Base-by-base conservation (phyloP, 2,113 vertebrate genomes). In the Talpa occidentalis region DNA sequence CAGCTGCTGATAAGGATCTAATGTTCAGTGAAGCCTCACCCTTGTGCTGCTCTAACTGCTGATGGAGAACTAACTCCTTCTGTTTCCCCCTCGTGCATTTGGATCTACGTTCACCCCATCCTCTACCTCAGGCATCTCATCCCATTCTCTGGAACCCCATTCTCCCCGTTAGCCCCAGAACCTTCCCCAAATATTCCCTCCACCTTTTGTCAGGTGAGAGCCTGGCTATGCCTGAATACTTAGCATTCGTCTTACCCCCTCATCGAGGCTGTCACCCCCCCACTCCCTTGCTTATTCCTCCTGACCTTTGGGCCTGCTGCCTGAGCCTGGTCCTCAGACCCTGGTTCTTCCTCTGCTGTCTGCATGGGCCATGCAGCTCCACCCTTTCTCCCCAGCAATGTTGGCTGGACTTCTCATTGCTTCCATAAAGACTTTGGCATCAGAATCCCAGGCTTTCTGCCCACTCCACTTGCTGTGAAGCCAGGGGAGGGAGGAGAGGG, bases 401-500 rank as follows among this genome's bases (percentile, higher is more conserved):
- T 80, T 93, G 78, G 67, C 92, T 96, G 83, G 52, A 60, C 85
- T 92, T 72, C 77, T 28, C 26, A 28, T 64, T 78, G 44, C 94
- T 94, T 91, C 91, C 59, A 91, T 79, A 49, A 78, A 88, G 83
- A 94, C 70, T 60, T 89, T 95, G 94, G 93, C 95, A 80, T 60
- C 64, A 56, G 76, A 81, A 78, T 6, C 35, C 42, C 64, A 88
- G 91, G 95, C 93, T 90, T 88, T 72, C 82, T 95, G 93, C 96
- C 92, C 89, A 93, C 69, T 82, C 78, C 3, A 22, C 90, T 88
- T 54, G 88, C 82, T 94, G 11, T 77, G 30, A 86, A 93, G 96
- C 97, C 95, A 94, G 94, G 90, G 47, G 72, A 94, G 85, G 88
- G 79, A 95, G 72, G 66, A 64, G 92, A 78, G 85, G 82, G 93